Conservation (phyloP, 2,888 invertebrate genomes). For the Eupithecia centaureata region DNA sequence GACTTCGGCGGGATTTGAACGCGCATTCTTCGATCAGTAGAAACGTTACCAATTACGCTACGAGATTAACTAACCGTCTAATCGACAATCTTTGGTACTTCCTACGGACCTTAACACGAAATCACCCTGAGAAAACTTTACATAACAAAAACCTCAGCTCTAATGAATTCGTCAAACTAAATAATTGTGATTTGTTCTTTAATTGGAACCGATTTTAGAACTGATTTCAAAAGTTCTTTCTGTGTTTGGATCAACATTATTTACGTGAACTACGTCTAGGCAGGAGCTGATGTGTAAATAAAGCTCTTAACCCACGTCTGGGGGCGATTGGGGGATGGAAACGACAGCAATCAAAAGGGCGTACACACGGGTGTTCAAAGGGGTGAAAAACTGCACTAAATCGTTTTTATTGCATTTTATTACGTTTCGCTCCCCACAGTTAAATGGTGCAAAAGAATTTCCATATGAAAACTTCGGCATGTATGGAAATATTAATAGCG, state of each 20-base stretch:
- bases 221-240: too few relatives aligned
- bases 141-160: too few relatives aligned
- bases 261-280: not conserved
- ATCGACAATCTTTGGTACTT: too few relatives aligned
- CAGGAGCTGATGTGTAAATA: constrained; percentile 1
- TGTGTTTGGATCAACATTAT: not conserved
- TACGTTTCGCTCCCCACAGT: constrained; percentile 57
- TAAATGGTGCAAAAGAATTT: constrained; percentile 61
- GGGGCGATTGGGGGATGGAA: constrained; percentile 39
- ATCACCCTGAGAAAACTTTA: too few relatives aligned
- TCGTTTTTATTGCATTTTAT: constrained; percentile 79
- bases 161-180: too few relatives aligned
- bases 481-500: constrained; percentile 43
- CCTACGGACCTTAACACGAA: too few relatives aligned
- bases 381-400: constrained; percentile 74
- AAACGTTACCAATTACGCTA: too few relatives aligned
- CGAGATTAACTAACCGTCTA: too few relatives aligned
- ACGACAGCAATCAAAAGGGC: constrained; percentile 57
- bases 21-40: too few relatives aligned
- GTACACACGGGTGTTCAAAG: constrained; percentile 50
- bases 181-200: too few relatives aligned
- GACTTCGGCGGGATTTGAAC: too few relatives aligned
- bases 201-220: too few relatives aligned
- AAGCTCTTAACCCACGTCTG: constrained; percentile 37
- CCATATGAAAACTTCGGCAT: constrained; percentile 34